These are phyloP conservation scores for Dryobates pubescens DNA, from an alignment of 2,797 vertebrate species.

Conservation along the genomic window DNA sequence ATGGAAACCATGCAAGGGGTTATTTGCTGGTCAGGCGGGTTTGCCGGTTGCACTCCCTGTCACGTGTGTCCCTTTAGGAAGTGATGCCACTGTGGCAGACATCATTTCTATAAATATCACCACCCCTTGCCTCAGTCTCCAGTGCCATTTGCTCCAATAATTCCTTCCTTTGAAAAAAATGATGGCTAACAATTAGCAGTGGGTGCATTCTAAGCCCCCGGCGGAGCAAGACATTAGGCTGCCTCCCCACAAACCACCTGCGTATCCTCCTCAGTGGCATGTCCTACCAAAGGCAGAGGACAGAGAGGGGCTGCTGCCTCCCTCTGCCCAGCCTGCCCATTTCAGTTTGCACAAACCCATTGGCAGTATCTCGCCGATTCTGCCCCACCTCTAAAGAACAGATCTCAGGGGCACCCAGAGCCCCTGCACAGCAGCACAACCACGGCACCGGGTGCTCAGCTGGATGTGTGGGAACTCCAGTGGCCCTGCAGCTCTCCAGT, in stretches of 20 bases:
- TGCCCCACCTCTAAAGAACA: background rate
- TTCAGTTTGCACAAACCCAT: background rate
- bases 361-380: background rate
- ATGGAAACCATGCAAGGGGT: conserved; percentile 53
- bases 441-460: fast-evolving
- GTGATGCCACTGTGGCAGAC: background rate
- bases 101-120: conserved; percentile 33
- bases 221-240: background rate
- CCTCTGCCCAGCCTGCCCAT: background rate
- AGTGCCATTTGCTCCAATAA: background rate
- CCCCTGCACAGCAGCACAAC: fast-evolving
- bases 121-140: background rate
- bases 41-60: conserved; percentile 4
- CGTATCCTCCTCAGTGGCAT: background rate
- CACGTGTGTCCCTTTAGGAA: background rate
- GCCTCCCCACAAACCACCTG: background rate
- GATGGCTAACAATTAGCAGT: background rate
- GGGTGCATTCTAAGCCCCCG: background rate
- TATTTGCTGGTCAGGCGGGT: conserved; percentile 42
- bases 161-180: background rate
- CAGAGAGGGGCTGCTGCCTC: background rate
- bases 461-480: background rate
- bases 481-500: background rate
- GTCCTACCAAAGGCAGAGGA: background rate
- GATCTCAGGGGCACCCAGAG: background rate